A percentile compares a stretch with the other conserved stretches of the same genome.
Conservation (phyloP, 2,888 invertebrate species). For the Hanleya hanleyi region DNA sequence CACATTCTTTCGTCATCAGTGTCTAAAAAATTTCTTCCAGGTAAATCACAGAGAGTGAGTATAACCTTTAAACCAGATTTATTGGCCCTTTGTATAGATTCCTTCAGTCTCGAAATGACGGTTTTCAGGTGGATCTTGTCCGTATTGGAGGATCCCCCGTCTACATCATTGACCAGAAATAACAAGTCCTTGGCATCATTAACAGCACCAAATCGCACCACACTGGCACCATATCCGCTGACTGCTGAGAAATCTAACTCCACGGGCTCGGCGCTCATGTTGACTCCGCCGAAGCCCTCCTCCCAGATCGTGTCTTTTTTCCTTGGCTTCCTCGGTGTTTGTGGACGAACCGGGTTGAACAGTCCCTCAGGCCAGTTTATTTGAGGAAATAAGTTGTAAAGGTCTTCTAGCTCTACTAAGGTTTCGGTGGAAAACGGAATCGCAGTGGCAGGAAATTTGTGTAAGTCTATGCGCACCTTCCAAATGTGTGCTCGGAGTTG, state of each 20-base stretch:
- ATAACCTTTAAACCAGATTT: conserved; percentile 3
- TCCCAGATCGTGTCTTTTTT: neutral
- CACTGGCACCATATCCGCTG: neutral
- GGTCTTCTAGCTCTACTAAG: neutral
- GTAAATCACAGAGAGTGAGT: neutral
- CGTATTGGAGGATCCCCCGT: neutral
- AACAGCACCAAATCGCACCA: neutral
- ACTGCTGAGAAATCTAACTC: neutral
- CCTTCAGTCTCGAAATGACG: neutral
- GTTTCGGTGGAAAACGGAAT: neutral
- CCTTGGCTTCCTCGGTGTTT: neutral
- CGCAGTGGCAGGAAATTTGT: no score
- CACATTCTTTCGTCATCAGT: conserved; percentile 3
- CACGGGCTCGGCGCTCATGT: conserved; percentile 10
- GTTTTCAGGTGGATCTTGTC: neutral
- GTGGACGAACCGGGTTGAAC: neutral
- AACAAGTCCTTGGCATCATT: conserved; percentile 3
- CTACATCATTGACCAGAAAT: neutral
- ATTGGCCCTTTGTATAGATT: neutral
- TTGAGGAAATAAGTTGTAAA: neutral
- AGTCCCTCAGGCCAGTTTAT: neutral
- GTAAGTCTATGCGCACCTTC: neutral
- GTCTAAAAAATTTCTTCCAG: neutral
- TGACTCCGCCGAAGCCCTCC: neutral
- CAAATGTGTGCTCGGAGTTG: neutral